Evolutionary conservation across 2,113 vertebrate species (phyloP), one percentile per base, ranked within the genome.

Genomic region (Hippolais icterina): DNA sequence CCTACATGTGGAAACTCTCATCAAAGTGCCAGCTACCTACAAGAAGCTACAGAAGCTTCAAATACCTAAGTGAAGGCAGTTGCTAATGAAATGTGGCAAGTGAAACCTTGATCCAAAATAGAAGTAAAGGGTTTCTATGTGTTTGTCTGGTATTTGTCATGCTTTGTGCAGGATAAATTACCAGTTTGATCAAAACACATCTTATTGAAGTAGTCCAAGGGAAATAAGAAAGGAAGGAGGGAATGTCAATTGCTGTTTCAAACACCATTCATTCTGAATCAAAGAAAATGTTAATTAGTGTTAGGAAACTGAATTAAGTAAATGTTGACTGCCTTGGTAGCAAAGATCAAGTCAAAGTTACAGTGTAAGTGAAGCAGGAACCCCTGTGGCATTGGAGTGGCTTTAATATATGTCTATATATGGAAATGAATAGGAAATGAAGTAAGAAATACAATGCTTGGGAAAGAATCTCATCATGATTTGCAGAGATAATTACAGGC

Each of bases 401-500:
- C 50, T 91, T 87, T 68, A 78, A 71, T 81, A 18, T 50, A 49
- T 47, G 39, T 44, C 94, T 94, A 86, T 70, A 76, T 86, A 75
- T 82, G 83, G 50, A 87, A 87, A 65, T 83, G 39, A 94, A 74
- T 83, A 94, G 94, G 83, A 97, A 98, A 90, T 70, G 41, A 94
- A 82, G 61, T 28, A 89, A 95, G 89, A 79, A 93, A 65, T 90
- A 70, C 80, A 68, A 50, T 93, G 28, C 83, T 96, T 97, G 77
- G 35, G 39, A 87, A 78, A 76, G 16, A 78, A 97, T 88, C 83
- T 94, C 5, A 2, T 69, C 87, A 84, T 96, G 79, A 97, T 97
- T 94, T 96, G 61, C 89, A 97, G 93, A 96, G 89, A 95, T 97
- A 97, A 98, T 98, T 97, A 76, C 69, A 90, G 80, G 41, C 76